Percentiles rank a stretch among this genome's conserved stretches.
Evolutionary conservation across 1,140 invertebrate species (phyloP).

Genomic region (Pteromalus puparum): DNA sequence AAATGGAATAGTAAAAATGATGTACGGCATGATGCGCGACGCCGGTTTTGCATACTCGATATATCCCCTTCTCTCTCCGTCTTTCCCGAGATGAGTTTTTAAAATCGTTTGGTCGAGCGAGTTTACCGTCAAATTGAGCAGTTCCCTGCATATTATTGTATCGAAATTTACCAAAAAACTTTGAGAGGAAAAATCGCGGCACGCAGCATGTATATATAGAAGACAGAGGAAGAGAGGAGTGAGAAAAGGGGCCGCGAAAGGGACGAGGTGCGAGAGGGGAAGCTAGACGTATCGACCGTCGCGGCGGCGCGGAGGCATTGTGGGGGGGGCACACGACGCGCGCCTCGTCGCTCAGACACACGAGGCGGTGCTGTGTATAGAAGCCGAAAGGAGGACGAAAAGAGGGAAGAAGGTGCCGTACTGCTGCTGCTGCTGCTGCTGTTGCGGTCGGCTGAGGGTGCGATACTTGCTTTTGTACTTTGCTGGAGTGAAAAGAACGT

Average conservation of each 20-base stretch:
- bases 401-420: background rate
- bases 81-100: background rate
- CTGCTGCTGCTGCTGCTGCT: background rate
- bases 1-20: constrained; percentile 41
- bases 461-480: background rate
- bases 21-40: background rate
- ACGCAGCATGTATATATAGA: background rate
- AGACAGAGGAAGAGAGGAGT: constrained; percentile 38
- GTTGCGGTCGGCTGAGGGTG: background rate
- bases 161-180: background rate
- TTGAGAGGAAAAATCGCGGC: constrained; percentile 52
- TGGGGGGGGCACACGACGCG: constrained; percentile 55
- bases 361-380: constrained; percentile 7
- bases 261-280: constrained; percentile 55
- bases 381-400: background rate
- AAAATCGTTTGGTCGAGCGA: background rate
- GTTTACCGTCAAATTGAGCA: background rate
- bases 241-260: constrained; percentile 49
- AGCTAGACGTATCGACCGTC: constrained; percentile 71
- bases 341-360: constrained; percentile 34
- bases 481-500: background rate
- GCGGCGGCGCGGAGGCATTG: constrained; percentile 59
- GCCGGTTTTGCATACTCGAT: background rate
- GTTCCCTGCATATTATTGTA: too few relatives aligned
- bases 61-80: background rate